Evolutionary conservation across 2,113 vertebrate genomes (phyloP).

Genomic region (Cheirogaleus medius): DNA sequence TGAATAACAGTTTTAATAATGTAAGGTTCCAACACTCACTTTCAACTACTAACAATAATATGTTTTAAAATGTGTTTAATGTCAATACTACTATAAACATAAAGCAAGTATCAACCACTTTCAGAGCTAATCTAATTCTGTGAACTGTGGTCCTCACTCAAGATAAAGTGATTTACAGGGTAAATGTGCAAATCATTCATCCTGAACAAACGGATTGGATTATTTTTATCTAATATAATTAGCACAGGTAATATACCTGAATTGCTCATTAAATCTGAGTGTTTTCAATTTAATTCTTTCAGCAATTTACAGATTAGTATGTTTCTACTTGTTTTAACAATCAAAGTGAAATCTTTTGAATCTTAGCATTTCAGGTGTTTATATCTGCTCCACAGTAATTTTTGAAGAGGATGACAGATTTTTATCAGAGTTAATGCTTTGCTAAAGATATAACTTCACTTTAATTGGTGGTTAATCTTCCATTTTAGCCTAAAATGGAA

Average conservation of each 20-base stretch:
- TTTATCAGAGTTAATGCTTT: not conserved
- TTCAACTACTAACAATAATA: not conserved
- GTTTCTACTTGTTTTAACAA: not conserved
- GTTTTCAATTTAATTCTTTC: not conserved
- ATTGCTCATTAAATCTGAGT: not conserved
- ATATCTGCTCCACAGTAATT: not conserved
- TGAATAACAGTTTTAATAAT: not conserved
- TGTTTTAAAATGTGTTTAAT: not conserved
- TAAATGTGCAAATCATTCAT: not conserved
- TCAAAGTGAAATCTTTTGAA: not conserved
- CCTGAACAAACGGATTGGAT: not conserved
- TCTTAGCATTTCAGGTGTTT: not conserved
- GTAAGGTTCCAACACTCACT: not conserved
- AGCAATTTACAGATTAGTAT: not conserved
- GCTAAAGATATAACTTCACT: not conserved
- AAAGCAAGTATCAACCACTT: not conserved
- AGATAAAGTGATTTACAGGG: not conserved
- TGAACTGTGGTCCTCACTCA: not conserved
- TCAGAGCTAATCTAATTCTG: not conserved
- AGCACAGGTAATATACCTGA: not conserved
- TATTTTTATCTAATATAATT: not conserved
- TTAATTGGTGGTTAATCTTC: slow-evolving; percentile 14
- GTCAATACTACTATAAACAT: not conserved
- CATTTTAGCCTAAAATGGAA: slow-evolving; percentile 13
- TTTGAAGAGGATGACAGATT: slow-evolving; percentile 39